These are phyloP conservation scores for Centropus bengalensis DNA, from an alignment of 2,113 vertebrate genomes.

Conservation along the genomic window DNA sequence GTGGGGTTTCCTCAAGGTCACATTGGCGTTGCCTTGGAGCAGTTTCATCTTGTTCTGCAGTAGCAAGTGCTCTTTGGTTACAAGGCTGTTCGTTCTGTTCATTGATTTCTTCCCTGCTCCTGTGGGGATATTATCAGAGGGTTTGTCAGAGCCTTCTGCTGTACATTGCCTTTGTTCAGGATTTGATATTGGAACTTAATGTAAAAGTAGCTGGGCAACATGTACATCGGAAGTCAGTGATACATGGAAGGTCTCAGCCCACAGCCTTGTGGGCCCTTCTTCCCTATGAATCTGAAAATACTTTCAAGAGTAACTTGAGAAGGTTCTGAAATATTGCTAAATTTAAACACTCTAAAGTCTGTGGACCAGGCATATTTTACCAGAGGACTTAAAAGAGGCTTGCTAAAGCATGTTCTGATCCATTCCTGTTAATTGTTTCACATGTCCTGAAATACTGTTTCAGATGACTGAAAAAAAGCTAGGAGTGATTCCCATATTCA, in stretches of 20 bases:
- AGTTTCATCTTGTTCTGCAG: neutral
- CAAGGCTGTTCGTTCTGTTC: fast-evolving
- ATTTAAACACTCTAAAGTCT: neutral
- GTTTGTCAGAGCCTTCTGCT: neutral
- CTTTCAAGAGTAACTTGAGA: neutral
- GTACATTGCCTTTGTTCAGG: neutral
- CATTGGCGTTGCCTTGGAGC: neutral
- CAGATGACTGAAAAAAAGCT: neutral
- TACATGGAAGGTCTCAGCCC: neutral
- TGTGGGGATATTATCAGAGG: neutral
- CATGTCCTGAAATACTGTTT: neutral
- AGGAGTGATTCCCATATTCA: neutral
- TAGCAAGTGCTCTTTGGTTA: neutral
- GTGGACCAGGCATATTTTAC: neutral
- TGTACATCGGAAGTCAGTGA: neutral
- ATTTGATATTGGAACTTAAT: neutral
- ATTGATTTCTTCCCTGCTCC: neutral
- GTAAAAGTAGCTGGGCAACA: neutral
- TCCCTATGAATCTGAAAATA: neutral
- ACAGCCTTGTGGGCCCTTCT: neutral
- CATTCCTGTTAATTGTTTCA: neutral
- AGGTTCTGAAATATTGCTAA: neutral
- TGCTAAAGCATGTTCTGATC: neutral
- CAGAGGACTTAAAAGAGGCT: neutral
- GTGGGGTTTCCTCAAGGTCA: neutral